A percentile compares a stretch with the other conserved stretches of the same genome.
Evolutionary conservation across 2,888 invertebrate genomes (phyloP).

Genomic region (Phlogophora meticulosa): DNA sequence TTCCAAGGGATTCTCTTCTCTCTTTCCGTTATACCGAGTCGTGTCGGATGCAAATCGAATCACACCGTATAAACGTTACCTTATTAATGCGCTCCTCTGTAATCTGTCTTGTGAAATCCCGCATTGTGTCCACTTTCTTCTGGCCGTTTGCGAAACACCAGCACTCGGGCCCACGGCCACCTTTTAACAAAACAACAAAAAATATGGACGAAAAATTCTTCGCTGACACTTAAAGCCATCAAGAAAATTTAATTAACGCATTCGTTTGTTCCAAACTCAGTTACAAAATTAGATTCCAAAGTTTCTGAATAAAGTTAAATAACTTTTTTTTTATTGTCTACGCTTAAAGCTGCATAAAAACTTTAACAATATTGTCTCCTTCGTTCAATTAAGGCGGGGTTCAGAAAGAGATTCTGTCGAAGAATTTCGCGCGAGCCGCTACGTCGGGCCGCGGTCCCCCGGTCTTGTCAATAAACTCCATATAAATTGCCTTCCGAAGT

Average conservation of each 20-base stretch:
- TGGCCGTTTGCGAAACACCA: constrained; percentile 75
- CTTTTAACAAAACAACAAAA: constrained; percentile 58
- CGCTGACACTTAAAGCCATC: constrained; percentile 41
- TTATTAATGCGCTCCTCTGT: constrained; percentile 87
- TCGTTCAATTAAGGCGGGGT: constrained; percentile 86
- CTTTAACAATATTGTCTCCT: constrained; percentile 86
- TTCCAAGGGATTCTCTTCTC: background rate
- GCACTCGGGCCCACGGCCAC: constrained; percentile 48
- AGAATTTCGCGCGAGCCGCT: constrained; percentile 84
- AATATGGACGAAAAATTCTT: constrained; percentile 67
- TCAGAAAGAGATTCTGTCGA: constrained; percentile 81
- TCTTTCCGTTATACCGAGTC: constrained; percentile 17
- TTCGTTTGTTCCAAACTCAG: constrained; percentile 39
- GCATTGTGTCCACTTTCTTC: constrained; percentile 88
- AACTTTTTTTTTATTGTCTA: constrained; percentile 65
- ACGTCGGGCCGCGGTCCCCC: constrained; percentile 74
- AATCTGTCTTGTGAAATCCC: constrained; percentile 89
- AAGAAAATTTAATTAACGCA: constrained; percentile 55
- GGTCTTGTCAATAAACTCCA: constrained; percentile 90
- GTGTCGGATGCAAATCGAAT: constrained; percentile 65
- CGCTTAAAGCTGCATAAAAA: constrained; percentile 72
- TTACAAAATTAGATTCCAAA: constrained; percentile 49
- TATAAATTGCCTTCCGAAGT: constrained; percentile 90
- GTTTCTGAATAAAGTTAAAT: constrained; percentile 52
- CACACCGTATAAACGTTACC: constrained; percentile 75